phyloP scores from a whole-genome alignment of 2,888 invertebrate genomes.

The Oxyscelio sp. region DNA sequence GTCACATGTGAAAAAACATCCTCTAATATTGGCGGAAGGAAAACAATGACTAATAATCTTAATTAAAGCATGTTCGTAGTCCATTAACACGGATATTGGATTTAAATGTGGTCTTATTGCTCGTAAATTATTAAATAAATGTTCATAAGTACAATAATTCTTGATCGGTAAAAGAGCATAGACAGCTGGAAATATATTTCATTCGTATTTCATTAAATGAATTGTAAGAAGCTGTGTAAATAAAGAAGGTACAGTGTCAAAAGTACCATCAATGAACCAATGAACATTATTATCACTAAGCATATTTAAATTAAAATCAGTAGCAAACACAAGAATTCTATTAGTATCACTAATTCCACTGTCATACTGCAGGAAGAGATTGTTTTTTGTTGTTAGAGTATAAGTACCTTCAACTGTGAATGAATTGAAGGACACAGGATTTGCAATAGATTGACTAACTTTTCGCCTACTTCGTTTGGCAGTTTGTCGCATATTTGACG shows the following conservation, averaged over 20 bases:
- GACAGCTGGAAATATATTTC: not conserved
- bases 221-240: not conserved
- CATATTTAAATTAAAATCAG: not conserved
- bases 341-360: no score
- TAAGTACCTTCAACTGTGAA: not conserved
- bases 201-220: not conserved
- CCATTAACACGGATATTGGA: no score
- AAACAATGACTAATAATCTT: no score
- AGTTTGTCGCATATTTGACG: conserved; percentile 6
- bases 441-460: not conserved
- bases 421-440: not conserved
- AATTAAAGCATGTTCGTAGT: no score
- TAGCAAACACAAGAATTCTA: not conserved
- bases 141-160: no score
- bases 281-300: not conserved
- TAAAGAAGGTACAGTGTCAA: not conserved
- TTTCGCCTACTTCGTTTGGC: not conserved
- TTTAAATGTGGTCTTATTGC: no score
- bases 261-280: conserved; percentile 2
- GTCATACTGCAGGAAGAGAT: no score
- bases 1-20: no score
- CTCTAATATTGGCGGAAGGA: no score
- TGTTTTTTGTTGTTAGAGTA: no score
- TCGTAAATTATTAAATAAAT: no score
- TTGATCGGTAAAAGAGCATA: not conserved